Evolutionary conservation across 2,888 invertebrate species (phyloP).

Genomic region (Cataglyphis albicans): DNA sequence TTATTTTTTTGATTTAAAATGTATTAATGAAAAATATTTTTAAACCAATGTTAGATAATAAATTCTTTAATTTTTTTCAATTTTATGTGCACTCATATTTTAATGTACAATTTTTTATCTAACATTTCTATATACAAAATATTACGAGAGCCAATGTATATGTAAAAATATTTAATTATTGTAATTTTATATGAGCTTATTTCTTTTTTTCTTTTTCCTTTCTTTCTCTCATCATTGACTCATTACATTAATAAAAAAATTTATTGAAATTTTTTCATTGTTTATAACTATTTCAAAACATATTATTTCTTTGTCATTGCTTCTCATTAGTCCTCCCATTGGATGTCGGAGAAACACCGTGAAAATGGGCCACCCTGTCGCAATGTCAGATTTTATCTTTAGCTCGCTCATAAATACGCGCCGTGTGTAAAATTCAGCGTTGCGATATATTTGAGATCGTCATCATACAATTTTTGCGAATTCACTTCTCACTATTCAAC

Average conservation of each 20-base stretch:
- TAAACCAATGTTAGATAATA: background rate
- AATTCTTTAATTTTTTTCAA: conserved; percentile 1
- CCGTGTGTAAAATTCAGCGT: conserved; percentile 58
- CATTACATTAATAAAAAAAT: conserved; percentile 10
- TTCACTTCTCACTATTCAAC: background rate
- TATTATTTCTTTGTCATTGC: conserved; percentile 52
- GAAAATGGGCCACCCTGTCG: conserved; percentile 67
- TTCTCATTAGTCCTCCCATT: conserved; percentile 58
- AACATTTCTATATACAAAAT: background rate
- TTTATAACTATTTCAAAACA: background rate
- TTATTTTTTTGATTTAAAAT: conserved; percentile 7
- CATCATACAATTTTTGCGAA: conserved; percentile 2
- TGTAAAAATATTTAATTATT: background rate
- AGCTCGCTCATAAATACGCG: conserved; percentile 44
- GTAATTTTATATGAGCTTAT: background rate
- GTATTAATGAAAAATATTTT: conserved; percentile 12
- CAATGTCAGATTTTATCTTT: conserved; percentile 54
- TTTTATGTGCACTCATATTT: background rate
- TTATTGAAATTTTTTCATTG: background rate
- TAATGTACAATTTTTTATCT: background rate
- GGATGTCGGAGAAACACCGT: conserved; percentile 58
- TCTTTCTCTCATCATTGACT: background rate
- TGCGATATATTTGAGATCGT: conserved; percentile 44
- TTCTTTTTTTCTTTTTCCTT: background rate
- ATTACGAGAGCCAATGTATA: background rate